Conservation (phyloP, 2,113 vertebrate species). For the Tonatia bakeri region DNA sequence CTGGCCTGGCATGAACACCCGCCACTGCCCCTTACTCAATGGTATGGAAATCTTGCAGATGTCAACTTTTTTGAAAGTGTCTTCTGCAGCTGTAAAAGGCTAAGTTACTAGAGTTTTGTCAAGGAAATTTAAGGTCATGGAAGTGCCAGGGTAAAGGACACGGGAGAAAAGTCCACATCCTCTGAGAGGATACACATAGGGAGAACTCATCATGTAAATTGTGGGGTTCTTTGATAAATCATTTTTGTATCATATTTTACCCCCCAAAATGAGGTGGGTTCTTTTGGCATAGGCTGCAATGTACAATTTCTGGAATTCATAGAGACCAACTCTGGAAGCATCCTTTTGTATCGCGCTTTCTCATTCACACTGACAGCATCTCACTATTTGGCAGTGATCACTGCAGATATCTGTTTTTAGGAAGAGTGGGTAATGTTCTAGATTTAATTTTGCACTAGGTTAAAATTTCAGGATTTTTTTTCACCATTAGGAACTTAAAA, state of each 20-base stretch:
- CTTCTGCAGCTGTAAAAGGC: background rate
- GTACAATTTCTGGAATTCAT: background rate
- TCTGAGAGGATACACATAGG: background rate
- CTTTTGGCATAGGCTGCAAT: background rate
- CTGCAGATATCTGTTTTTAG: background rate
- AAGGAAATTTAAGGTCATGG: background rate
- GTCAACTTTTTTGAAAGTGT: background rate
- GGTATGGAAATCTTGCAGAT: background rate
- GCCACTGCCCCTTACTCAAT: background rate
- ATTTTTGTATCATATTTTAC: background rate
- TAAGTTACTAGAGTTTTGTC: background rate
- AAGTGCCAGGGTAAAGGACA: background rate
- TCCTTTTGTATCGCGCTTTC: background rate
- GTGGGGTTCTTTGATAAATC: background rate
- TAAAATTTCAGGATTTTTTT: background rate
- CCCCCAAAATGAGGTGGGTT: background rate
- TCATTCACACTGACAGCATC: background rate
- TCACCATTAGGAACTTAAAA: background rate
- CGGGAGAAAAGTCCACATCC: background rate
- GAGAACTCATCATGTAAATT: background rate
- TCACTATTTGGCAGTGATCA: background rate
- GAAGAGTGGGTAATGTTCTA: background rate
- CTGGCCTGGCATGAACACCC: background rate
- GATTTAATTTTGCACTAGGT: background rate
- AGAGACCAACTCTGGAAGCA: background rate